phyloP scores from a whole-genome alignment of 2,797 vertebrate species.

The Onychomys torridus region DNA sequence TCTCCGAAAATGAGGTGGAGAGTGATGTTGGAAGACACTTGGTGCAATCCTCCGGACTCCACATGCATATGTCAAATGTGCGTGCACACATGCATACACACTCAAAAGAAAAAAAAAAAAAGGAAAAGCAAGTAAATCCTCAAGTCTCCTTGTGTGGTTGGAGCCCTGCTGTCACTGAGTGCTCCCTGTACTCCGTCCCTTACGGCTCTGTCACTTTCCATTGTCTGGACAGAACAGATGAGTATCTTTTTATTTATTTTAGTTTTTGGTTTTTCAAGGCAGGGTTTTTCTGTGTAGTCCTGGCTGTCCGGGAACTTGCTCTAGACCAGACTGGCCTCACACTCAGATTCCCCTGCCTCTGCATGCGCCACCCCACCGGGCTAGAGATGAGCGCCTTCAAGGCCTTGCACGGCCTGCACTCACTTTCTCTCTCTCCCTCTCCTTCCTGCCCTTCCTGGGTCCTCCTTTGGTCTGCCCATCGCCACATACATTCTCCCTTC shows the following conservation, averaged over 20 bases:
- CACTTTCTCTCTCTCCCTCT: not conserved
- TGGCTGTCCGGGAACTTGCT: not conserved
- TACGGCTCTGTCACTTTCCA: not conserved
- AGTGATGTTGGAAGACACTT: not conserved
- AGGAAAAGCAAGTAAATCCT: not conserved
- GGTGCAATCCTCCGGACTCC: not conserved
- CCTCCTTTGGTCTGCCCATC: not conserved
- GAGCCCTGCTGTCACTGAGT: not conserved
- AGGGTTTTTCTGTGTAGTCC: not conserved
- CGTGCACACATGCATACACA: not conserved
- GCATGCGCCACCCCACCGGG: too few relatives aligned
- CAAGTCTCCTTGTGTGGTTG: not conserved
- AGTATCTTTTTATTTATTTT: not conserved
- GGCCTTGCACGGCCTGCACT: not conserved
- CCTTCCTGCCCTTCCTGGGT: not conserved
- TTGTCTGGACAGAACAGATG: not conserved
- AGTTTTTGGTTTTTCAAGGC: not conserved
- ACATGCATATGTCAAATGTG: too few relatives aligned
- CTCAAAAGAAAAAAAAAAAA: not conserved
- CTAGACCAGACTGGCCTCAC: not conserved
- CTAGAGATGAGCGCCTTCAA: not conserved
- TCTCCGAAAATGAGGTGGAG: not conserved
- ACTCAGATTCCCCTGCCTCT: not conserved
- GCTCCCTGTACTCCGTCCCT: not conserved
- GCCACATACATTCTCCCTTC: not conserved